Conservation (phyloP, 2,113 vertebrate species). For the Proterorhinus semilunaris region DNA sequence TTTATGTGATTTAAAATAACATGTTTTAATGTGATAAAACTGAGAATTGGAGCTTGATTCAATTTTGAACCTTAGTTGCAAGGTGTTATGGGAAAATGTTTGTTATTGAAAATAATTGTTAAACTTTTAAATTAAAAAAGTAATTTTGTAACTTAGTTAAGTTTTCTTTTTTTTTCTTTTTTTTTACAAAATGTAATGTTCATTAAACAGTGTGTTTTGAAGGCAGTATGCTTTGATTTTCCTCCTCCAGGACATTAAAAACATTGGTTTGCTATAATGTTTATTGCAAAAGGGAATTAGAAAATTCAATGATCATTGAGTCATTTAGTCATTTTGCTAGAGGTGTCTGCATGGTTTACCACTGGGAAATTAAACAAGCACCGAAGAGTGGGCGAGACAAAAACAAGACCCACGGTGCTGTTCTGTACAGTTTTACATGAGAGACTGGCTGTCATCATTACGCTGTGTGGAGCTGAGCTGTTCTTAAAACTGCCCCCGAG, state of each 20-base stretch:
- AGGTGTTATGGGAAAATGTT: too few relatives aligned
- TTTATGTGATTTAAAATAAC: too few relatives aligned
- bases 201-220: too few relatives aligned
- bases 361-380: constrained; percentile 47
- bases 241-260: not conserved
- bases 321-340: constrained; percentile 20
- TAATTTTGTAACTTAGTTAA: too few relatives aligned
- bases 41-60: too few relatives aligned
- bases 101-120: too few relatives aligned
- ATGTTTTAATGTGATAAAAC: too few relatives aligned
- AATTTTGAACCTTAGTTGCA: too few relatives aligned
- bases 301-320: constrained; percentile 25
- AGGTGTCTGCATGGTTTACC: constrained; percentile 26
- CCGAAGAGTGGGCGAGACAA: constrained; percentile 24
- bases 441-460: constrained; percentile 40
- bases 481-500: not conserved
- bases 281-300: constrained; percentile 17
- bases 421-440: constrained; percentile 10
- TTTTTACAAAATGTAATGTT: too few relatives aligned
- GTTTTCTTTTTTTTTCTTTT: too few relatives aligned
- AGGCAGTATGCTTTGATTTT: not conserved
- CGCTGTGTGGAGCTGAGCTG: constrained; percentile 17
- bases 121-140: too few relatives aligned
- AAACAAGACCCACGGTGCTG: constrained; percentile 37
- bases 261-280: constrained; percentile 7